Evolutionary conservation across 2,797 vertebrate species (phyloP).

Genomic region (Sarcoramphus papa): DNA sequence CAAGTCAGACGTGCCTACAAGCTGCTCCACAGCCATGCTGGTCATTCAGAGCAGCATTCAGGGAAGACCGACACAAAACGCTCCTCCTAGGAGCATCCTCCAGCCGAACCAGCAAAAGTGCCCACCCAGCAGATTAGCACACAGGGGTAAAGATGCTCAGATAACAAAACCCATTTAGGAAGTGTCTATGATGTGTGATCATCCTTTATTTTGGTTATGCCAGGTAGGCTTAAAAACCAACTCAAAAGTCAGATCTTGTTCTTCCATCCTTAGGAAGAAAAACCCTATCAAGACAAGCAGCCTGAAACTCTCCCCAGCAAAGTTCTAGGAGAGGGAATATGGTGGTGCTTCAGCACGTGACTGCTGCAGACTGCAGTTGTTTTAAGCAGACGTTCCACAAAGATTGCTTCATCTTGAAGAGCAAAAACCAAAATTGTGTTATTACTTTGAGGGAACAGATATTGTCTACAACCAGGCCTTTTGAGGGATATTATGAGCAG

Average conservation of each 20-base stretch:
- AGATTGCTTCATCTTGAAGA: background rate
- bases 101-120: fast-evolving
- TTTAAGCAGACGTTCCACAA: background rate
- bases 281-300: background rate
- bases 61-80: fast-evolving
- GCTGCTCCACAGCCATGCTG: background rate
- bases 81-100: background rate
- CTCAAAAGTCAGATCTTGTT: background rate
- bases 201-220: background rate
- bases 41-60: background rate
- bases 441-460: background rate
- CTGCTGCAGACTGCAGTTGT: fast-evolving
- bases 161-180: background rate
- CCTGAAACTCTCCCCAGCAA: fast-evolving
- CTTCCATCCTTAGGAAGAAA: background rate
- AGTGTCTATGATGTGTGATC: fast-evolving
- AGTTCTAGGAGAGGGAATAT: fast-evolving
- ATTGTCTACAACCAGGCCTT: background rate
- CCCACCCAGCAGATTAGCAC: fast-evolving
- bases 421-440: background rate
- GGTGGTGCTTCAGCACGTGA: background rate
- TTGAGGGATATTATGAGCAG: background rate
- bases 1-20: background rate
- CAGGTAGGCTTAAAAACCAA: background rate
- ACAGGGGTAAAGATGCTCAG: background rate